Evolutionary conservation across 2,888 invertebrate genomes (phyloP).

Genomic region (Pyrocoelia pectoralis): DNA sequence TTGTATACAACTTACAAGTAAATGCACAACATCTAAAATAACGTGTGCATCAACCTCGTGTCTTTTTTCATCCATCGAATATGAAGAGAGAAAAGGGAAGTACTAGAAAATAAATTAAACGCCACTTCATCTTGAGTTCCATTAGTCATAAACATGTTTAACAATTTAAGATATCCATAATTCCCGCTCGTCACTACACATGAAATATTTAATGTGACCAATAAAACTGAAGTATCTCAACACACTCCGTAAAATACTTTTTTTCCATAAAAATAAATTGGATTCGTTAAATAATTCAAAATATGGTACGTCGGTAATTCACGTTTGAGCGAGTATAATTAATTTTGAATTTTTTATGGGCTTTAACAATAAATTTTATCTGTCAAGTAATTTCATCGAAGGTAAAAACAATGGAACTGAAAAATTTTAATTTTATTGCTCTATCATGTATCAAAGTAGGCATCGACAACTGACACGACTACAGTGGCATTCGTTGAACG

Average conservation of each 20-base stretch:
- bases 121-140: constrained; percentile 43
- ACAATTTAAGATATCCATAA: constrained; percentile 47
- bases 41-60: constrained; percentile 17
- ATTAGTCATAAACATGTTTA: constrained; percentile 49
- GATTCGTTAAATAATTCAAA: not conserved
- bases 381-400: constrained; percentile 28
- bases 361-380: constrained; percentile 30
- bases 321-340: constrained; percentile 4
- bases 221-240: constrained; percentile 39
- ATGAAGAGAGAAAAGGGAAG: constrained; percentile 22
- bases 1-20: constrained; percentile 35
- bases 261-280: not conserved
- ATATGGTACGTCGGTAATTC: not conserved
- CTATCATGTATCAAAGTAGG: constrained; percentile 39
- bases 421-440: constrained; percentile 36
- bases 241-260: not conserved
- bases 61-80: constrained; percentile 13
- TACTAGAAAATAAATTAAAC: constrained; percentile 45
- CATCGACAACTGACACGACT: constrained; percentile 42
- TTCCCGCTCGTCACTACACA: constrained; percentile 38
- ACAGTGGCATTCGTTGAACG: constrained; percentile 37
- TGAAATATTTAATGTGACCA: constrained; percentile 42
- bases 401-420: constrained; percentile 23
- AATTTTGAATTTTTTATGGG: constrained; percentile 15
- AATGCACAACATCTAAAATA: constrained; percentile 26